Evolutionary conservation across 35 echinoderm and acorn worm species (phyloP), one percentile per base, ranked within the genome.

Genomic region (Ophiothrix spiculata): DNA sequence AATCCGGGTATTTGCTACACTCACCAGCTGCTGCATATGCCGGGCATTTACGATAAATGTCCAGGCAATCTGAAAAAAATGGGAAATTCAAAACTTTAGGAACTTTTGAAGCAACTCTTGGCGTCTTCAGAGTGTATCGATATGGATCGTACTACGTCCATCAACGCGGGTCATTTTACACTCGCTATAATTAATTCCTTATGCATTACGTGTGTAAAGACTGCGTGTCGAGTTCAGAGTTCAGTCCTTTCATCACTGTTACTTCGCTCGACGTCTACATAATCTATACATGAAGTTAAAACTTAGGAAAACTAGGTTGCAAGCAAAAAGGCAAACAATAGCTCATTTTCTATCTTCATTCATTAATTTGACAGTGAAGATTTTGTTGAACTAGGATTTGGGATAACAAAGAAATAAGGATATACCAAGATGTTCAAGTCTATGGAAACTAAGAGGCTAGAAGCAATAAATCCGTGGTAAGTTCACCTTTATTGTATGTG

Each of bases 21-120:
- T 84, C 39, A 1, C 88, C 88, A 15, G 40, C 74, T 36, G 21
- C 75, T 1, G 88, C 88, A 80, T 81, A 90, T 39, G 33, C 37
- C 19, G 80, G 73, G 14, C 88, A 90, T 28, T 49, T 35, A 34
- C 40, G 21, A 37, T 84, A 46, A 12, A 17, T 83, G 38, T 90
- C 88, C 14, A 56, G 16, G 56, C 88, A 90, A 32, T 77, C 83
- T 78, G 60, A 2, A 54, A 54, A 21, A 54, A 54, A 54, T 11
- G 45, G 8, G 21, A 21, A 8, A 21, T 54, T 8, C 21, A 54
- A 54, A 54, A 54, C 21, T 54, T n/a, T n/a, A n/a, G n/a, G n/a
- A n/a, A n/a, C n/a, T n/a, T n/a, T n/a, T n/a, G n/a, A n/a, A n/a
- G n/a, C n/a, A n/a, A n/a, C n/a, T n/a, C n/a, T n/a, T n/a, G n/a